Percentiles rank a stretch among this genome's conserved stretches.
Conservation (phyloP, 1,140 invertebrate genomes). For the Ostrea edulis region DNA sequence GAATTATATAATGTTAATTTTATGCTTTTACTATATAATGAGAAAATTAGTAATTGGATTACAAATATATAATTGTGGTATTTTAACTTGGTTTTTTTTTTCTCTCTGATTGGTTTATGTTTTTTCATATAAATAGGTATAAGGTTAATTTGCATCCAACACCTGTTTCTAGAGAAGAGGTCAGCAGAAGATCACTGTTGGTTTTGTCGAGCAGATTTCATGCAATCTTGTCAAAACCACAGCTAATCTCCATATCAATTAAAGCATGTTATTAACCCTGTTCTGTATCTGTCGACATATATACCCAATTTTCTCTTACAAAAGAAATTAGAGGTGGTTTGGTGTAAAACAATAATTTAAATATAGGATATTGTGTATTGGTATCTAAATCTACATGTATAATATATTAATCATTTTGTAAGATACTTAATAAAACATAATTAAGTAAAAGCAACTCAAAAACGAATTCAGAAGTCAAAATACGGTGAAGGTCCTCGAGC, state of each 20-base stretch:
- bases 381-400: background rate
- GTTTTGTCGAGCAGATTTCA: slow-evolving; percentile 5
- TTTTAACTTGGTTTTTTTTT: too few relatives aligned
- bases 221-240: background rate
- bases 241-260: background rate
- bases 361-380: background rate
- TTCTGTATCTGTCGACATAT: background rate
- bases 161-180: background rate
- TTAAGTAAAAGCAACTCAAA: background rate
- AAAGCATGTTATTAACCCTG: background rate
- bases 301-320: background rate
- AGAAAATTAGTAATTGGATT: too few relatives aligned
- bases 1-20: too few relatives aligned
- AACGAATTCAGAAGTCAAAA: background rate
- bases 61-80: too few relatives aligned
- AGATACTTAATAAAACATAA: background rate
- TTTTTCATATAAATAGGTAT: too few relatives aligned
- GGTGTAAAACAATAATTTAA: slow-evolving; percentile 4
- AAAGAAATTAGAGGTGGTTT: background rate
- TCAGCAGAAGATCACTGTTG: background rate
- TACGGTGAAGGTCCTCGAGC: slow-evolving; percentile 4
- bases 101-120: too few relatives aligned
- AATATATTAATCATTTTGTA: slow-evolving; percentile 14
- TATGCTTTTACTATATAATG: too few relatives aligned
- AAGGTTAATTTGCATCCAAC: background rate